Percentiles rank a stretch among this genome's conserved stretches.
These are phyloP conservation scores for Oreochromis aureus DNA, from an alignment of 2,113 vertebrate genomes.

Conservation along the genomic window DNA sequence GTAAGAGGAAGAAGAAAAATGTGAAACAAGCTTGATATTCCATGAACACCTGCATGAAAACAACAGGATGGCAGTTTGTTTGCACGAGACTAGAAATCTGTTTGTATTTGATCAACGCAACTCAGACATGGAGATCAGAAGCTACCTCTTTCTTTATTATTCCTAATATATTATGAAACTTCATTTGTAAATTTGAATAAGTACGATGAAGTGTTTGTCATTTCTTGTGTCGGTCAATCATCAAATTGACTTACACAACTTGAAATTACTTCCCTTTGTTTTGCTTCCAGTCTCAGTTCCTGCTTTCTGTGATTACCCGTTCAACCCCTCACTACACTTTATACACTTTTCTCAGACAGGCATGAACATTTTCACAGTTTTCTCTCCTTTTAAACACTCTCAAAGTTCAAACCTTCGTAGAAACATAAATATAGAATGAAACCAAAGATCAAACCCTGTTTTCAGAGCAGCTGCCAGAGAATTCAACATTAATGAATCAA, in stretches of 20 bases:
- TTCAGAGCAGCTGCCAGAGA: not conserved
- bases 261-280: not conserved
- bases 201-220: not conserved
- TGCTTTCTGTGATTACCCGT: not conserved
- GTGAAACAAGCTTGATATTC: not conserved
- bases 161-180: not conserved
- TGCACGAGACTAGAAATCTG: not conserved
- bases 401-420: not conserved
- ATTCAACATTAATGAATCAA: not conserved
- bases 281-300: not conserved
- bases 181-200: not conserved
- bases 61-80: not conserved
- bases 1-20: not conserved
- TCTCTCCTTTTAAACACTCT: not conserved
- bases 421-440: not conserved
- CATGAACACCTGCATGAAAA: not conserved
- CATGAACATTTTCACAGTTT: not conserved
- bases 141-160: not conserved
- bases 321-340: not conserved
- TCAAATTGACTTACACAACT: not conserved
- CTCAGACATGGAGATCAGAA: not conserved
- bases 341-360: not conserved
- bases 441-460: not conserved
- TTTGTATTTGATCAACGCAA: not conserved
- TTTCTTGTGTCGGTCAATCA: not conserved